Percentiles rank a stretch among this genome's conserved stretches.
phyloP scores from a whole-genome alignment of 92 coral and sea anemone species.

The Epizoanthus ramosus region DNA sequence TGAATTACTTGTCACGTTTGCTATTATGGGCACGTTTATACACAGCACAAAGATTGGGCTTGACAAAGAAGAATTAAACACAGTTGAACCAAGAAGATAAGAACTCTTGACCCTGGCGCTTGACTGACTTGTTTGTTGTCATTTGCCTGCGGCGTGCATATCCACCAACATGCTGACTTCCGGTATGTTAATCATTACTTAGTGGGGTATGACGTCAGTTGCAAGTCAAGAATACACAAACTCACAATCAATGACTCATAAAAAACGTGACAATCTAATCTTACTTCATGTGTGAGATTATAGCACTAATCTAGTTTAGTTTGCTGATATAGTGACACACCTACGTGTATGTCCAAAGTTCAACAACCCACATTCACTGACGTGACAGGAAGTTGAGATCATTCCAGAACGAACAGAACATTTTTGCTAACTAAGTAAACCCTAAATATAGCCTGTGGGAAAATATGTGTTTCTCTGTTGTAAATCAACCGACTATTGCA shows the following conservation, averaged over 20 bases:
- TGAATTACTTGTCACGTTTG: slow-evolving; percentile 27
- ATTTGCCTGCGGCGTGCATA: neutral
- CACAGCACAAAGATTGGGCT: slow-evolving; percentile 12
- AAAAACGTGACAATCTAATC: no score
- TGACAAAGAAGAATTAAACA: neutral
- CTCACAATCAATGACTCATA: neutral
- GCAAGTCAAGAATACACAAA: slow-evolving; percentile 10
- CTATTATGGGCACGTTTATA: slow-evolving; percentile 17
- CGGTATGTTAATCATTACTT: slow-evolving; percentile 10
- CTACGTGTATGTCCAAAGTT: no score
- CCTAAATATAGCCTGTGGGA: no score
- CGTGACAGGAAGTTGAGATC: no score
- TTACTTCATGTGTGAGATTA: no score
- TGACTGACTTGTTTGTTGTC: slow-evolving; percentile 3
- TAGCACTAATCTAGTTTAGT: no score
- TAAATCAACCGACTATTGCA: no score
- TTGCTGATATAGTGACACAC: no score
- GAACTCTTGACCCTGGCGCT: neutral
- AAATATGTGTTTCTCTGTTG: no score
- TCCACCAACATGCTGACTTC: slow-evolving; percentile 31
- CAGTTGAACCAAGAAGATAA: neutral
- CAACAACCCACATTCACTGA: no score
- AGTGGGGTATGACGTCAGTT: neutral
- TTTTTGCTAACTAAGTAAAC: no score
- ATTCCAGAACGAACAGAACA: no score